These are phyloP conservation scores for Lordiphosa fenestrarum DNA, from an alignment of 2,888 invertebrate genomes.

Conservation along the genomic window DNA sequence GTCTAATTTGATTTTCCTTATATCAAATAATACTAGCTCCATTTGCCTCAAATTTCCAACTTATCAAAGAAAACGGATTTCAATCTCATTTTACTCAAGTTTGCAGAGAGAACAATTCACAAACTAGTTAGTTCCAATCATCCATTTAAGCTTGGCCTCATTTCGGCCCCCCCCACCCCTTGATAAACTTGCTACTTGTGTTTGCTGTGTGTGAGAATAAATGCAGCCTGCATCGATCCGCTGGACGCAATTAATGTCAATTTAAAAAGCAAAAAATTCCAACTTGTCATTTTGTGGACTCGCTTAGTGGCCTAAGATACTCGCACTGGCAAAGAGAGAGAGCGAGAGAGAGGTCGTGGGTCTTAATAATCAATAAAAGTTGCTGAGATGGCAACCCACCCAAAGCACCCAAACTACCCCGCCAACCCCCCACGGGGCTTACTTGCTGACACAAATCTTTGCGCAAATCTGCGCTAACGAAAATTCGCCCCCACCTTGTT, in stretches of 20 bases:
- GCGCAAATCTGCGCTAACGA: constrained; percentile 34
- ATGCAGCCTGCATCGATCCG: constrained; percentile 38
- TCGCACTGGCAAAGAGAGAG: constrained; percentile 1
- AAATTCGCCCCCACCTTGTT: constrained; percentile 25
- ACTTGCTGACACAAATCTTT: constrained; percentile 30
- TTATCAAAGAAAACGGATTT: too few relatives aligned
- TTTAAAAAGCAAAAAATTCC: constrained; percentile 55
- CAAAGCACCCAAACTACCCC: background rate
- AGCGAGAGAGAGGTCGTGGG: constrained; percentile 4
- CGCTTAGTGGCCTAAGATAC: constrained; percentile 4
- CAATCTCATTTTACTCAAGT: too few relatives aligned
- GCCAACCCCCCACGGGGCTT: constrained; percentile 4
- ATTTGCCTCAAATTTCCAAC: too few relatives aligned
- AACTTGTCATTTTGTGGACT: constrained; percentile 38
- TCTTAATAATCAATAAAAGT: constrained; percentile 40
- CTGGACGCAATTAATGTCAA: constrained; percentile 62
- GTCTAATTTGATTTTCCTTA: too few relatives aligned
- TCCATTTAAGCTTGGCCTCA: too few relatives aligned
- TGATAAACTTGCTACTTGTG: background rate
- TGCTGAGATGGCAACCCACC: constrained; percentile 31
- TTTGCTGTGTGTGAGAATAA: constrained; percentile 26
- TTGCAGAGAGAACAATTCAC: too few relatives aligned
- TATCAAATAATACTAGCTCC: too few relatives aligned
- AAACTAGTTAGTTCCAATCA: too few relatives aligned
- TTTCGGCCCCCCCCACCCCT: too few relatives aligned